Conservation (phyloP, 1,140 invertebrate genomes). For the Drosophila sucinea region DNA sequence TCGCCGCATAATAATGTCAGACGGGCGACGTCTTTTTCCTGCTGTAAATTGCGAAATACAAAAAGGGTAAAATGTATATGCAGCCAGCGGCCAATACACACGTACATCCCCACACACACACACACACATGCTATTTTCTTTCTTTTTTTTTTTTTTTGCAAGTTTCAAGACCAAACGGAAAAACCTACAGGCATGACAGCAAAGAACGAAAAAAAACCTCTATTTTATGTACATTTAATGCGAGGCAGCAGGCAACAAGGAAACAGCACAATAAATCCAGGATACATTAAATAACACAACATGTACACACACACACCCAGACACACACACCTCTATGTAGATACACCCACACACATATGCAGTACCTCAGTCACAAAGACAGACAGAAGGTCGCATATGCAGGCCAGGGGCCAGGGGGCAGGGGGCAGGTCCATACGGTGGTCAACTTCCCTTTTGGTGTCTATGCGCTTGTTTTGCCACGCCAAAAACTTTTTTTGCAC, state of each 20-base stretch:
- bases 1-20: constrained; percentile 79
- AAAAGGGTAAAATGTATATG: constrained; percentile 29
- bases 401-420: constrained; percentile 29
- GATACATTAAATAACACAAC: constrained; percentile 79
- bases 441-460: constrained; percentile 75
- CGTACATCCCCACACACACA: constrained; percentile 38
- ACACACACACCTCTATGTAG: not conserved
- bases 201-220: constrained; percentile 36
- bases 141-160: constrained; percentile 50
- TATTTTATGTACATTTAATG: constrained; percentile 75
- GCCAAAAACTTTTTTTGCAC: constrained; percentile 45
- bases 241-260: constrained; percentile 69
- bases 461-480: constrained; percentile 60
- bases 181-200: constrained; percentile 39
- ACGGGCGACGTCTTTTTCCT: constrained; percentile 78
- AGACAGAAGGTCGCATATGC: constrained; percentile 49
- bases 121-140: constrained; percentile 52
- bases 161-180: constrained; percentile 78
- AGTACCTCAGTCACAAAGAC: constrained; percentile 34
- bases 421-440: constrained; percentile 20
- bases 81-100: constrained; percentile 50
- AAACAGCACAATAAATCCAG: constrained; percentile 79
- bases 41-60: constrained; percentile 70
- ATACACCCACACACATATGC: constrained; percentile 1
- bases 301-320: constrained; percentile 18